Conservation (phyloP, 2,113 vertebrate genomes). For the Notechis scutatus region DNA sequence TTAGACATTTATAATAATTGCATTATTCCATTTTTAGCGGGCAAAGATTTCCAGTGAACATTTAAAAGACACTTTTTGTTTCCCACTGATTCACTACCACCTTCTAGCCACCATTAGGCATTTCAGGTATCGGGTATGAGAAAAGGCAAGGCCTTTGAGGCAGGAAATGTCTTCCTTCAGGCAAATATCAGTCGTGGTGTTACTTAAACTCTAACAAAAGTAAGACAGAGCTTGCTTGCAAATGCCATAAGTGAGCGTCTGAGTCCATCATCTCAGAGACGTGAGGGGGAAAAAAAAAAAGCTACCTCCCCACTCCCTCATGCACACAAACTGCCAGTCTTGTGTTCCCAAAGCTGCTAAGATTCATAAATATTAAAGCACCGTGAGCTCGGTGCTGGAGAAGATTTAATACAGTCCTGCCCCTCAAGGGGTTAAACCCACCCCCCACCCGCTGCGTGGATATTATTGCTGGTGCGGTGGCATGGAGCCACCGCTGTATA, state of each 20-base stretch:
- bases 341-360: slow-evolving; percentile 36
- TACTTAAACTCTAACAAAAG: neutral
- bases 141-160: neutral
- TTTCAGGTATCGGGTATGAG: neutral
- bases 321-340: neutral
- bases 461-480: slow-evolving; percentile 75
- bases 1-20: neutral
- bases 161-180: neutral
- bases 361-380: slow-evolving; percentile 52
- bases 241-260: neutral
- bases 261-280: neutral
- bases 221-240: neutral
- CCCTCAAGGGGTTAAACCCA: slow-evolving; percentile 55
- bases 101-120: neutral
- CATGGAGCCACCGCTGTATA: slow-evolving; percentile 86
- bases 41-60: neutral
- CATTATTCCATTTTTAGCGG: neutral
- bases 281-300: neutral
- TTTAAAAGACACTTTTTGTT: neutral
- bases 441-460: slow-evolving; percentile 65
- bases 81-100: neutral
- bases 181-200: neutral
- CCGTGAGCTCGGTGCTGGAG: slow-evolving; percentile 6
- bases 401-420: slow-evolving; percentile 38
- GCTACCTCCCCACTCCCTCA: neutral